Evolutionary conservation across 2,888 invertebrate species (phyloP).

Genomic region (Hemistola chrysoprasaria): DNA sequence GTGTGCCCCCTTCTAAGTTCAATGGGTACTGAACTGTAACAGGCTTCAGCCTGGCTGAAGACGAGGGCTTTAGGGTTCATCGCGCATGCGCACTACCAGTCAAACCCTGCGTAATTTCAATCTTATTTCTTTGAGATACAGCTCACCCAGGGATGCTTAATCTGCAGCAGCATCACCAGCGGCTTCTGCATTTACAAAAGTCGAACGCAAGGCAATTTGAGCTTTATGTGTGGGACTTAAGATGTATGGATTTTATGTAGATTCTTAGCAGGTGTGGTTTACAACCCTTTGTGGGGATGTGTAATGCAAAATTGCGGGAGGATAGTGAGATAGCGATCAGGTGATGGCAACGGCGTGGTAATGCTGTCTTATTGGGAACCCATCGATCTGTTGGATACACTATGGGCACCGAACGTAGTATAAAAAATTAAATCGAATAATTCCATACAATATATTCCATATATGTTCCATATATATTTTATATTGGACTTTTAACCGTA

Average conservation of each 20-base stretch:
- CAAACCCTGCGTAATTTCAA: conserved; percentile 1
- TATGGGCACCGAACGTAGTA: too few relatives aligned
- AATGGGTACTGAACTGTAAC: conserved; percentile 23
- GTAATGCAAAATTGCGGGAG: conserved; percentile 42
- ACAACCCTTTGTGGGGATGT: conserved; percentile 37
- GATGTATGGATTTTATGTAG: not conserved
- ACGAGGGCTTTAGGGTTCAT: conserved; percentile 29
- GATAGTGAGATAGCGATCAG: conserved; percentile 30
- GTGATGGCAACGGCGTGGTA: conserved; percentile 28
- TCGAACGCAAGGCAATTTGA: conserved; percentile 10
- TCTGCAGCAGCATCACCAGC: conserved; percentile 17
- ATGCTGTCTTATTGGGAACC: conserved; percentile 4
- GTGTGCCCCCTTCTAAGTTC: conserved; percentile 10
- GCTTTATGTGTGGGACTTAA: conserved; percentile 9
- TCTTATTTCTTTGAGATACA: too few relatives aligned
- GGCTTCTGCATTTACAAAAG: conserved; percentile 1
- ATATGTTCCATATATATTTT: too few relatives aligned
- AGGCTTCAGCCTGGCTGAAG: conserved; percentile 7
- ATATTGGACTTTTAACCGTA: too few relatives aligned
- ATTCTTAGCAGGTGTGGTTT: conserved; percentile 25
- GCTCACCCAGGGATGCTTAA: too few relatives aligned
- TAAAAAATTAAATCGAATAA: too few relatives aligned
- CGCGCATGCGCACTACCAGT: conserved; percentile 28
- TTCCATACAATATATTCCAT: too few relatives aligned
- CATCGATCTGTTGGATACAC: too few relatives aligned